These are phyloP conservation scores for Stictocephala bisonia DNA, from an alignment of 2,888 invertebrate species.

Conservation along the genomic window DNA sequence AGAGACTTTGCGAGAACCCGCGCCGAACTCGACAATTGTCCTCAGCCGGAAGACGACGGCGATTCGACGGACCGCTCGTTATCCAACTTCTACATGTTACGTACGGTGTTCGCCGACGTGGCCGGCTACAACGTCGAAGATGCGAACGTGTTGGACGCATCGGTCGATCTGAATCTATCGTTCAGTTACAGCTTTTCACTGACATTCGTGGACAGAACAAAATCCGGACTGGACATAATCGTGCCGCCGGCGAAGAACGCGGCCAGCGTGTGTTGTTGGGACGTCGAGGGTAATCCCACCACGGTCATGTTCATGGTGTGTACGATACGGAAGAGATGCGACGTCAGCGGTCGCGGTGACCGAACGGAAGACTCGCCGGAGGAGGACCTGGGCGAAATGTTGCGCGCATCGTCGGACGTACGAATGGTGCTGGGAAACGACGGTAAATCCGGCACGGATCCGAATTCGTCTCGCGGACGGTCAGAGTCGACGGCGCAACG, in stretches of 20 bases:
- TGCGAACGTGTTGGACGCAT: conserved; percentile 3
- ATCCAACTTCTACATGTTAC: conserved; percentile 1
- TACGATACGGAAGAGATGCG: neutral
- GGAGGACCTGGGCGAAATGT: too few species aligned
- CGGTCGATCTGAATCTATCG: neutral
- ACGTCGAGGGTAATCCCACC: neutral
- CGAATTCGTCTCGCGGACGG: too few species aligned
- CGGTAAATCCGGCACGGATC: too few species aligned
- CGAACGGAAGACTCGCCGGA: too few species aligned
- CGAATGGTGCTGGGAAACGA: too few species aligned
- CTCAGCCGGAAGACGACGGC: neutral
- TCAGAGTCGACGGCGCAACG: too few species aligned
- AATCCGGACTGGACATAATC: neutral
- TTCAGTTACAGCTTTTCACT: conserved; percentile 24
- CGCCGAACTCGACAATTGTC: neutral
- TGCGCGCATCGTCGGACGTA: too few species aligned
- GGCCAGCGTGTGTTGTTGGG: neutral
- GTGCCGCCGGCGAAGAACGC: neutral
- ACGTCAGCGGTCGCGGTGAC: neutral
- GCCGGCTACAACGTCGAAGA: conserved; percentile 14
- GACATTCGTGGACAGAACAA: neutral
- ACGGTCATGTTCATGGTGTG: neutral
- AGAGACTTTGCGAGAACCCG: neutral
- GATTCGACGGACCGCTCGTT: neutral
- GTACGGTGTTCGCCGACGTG: conserved; percentile 7